Evolutionary conservation across 2,888 invertebrate species (phyloP), one percentile per base, ranked within the genome.

Genomic region (Frankliniella fusca): DNA sequence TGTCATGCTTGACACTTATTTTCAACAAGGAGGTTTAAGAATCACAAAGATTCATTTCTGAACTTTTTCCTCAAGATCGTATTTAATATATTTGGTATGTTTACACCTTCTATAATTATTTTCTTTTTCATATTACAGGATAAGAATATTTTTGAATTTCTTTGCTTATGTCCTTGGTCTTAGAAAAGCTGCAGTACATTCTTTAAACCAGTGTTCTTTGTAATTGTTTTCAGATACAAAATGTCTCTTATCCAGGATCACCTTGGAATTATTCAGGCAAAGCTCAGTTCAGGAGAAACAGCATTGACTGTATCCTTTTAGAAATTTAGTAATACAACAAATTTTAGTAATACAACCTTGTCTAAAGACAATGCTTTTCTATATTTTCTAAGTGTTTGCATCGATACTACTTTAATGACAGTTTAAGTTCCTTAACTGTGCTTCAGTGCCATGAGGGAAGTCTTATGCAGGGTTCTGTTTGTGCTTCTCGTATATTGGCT

Each of bases 221-320:
- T 20, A n/a, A 54, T 18, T 18, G 5, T 61, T n/a, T 61, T 61
- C 20, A 61, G 23, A 70, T 27, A 27, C 23, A 27, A 76, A 27
- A 76, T 76, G 70, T 76, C 70, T 3, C 10, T 27, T 23, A 27
- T 8, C 27, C 23, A 76, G 27, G 70, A 76, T 23, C 70, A 12
- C 1, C n/a, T 27, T 27, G 70, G 70, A 8, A 82, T 84, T 49
- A 84, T 92, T 82, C 91, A 91, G 87, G 90, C 90, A 81, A 91
- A 91, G 86, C 90, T 91, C 86, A 88, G 89, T 83, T 88, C 89
- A 80, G 90, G 89, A n/a, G 91, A 91, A 86, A 87, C 88, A 84
- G 90, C 91, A 76, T 88, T 89, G 87, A 89, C 89, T 87, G 91
- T 91, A 91, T 91, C 91, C 91, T 91, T 89, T 87, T 61, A 81